Base-by-base conservation (phyloP, 2,888 invertebrate species). In the Coronaproctus castanopsis region DNA sequence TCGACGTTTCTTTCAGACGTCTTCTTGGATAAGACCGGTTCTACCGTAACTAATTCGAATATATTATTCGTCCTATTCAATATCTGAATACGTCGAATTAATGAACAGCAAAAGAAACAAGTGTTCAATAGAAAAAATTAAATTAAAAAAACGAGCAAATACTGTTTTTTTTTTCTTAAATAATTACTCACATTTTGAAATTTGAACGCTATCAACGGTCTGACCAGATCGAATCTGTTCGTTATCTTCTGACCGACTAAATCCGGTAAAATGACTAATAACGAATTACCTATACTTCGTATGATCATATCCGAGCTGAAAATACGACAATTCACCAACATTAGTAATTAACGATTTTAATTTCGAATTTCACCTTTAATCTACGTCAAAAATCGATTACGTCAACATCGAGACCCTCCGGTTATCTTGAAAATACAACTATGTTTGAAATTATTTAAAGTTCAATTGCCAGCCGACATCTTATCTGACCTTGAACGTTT, bases 31-130 rank as follows among this genome's bases (percentile, higher is more conserved):
- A 86, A 77, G n/a, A 89, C 83, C 0, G 89, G 84, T 61, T 91
- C 89, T 3, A 87, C 85, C 0, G 93, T 89, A 54, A 89, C 82
- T 69, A 96, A 73, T 73, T 96, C 96, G 73, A 97, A 97, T 65
- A 96, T 92, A 71, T 96, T 96, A 74, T 97, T 97, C 1, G 91
- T 91, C 66, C 95, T 82, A 69, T 91, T 88, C 64, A 93, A 75
- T 68, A 96, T 92, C 95, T 95, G 70, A 36, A 36, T 36, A 36
- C n/a, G n/a, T n/a, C n/a, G n/a, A n/a, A n/a, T n/a, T n/a, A 36
- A 14, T 36, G 5, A 36, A 36, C 14, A 36, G 36, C 36, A 8
- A 36, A 36, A 36, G 14, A 36, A 5, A 36, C 36, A 8, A 36
- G 36, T 36, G 8, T 14, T 36, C 8, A 36, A 8, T 8, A 36